Evolutionary conservation across 37 sponge, comb jelly and placozoan genomes (phyloP).

Genomic region (Spongilla lacustris): DNA sequence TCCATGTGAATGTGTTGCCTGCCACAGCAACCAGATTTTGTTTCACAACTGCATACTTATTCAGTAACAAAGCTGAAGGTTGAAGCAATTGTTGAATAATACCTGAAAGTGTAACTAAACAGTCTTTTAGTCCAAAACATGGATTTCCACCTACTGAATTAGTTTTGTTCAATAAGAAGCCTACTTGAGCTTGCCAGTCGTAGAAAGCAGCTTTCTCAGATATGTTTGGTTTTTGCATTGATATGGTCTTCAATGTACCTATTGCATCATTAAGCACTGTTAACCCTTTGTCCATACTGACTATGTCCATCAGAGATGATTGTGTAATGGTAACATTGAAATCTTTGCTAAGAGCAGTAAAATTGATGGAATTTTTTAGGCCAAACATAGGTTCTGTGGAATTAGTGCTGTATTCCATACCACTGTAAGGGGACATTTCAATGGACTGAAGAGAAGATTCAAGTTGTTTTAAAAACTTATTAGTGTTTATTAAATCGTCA

Average conservation of each 20-base stretch:
- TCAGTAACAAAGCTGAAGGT: not conserved
- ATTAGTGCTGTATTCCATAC: not conserved
- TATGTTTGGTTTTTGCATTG: not conserved
- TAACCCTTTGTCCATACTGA: not conserved
- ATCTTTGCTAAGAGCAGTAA: not conserved
- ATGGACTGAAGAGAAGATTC: not conserved
- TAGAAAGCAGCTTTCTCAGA: not conserved
- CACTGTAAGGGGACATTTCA: not conserved
- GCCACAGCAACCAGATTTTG: slow-evolving; percentile 4
- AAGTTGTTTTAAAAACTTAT: slow-evolving; percentile 16
- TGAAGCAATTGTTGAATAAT: slow-evolving; percentile 1
- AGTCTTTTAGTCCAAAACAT: slow-evolving; percentile 39
- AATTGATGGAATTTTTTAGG: not conserved
- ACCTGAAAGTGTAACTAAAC: slow-evolving; percentile 3
- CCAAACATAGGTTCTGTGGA: not conserved
- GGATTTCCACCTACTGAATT: slow-evolving; percentile 9
- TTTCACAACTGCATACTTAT: not conserved
- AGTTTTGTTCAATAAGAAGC: not conserved
- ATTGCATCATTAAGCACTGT: not conserved
- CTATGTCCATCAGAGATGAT: not conserved
- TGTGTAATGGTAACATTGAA: slow-evolving; percentile 13
- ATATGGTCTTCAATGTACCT: not conserved
- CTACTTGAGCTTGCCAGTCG: slow-evolving; percentile 47
- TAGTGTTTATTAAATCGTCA: not conserved
- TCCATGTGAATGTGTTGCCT: not conserved